Percentiles rank a stretch among this genome's conserved stretches.
phyloP scores from a whole-genome alignment of 2,888 invertebrate species.

The Chrysodeixis includens region DNA sequence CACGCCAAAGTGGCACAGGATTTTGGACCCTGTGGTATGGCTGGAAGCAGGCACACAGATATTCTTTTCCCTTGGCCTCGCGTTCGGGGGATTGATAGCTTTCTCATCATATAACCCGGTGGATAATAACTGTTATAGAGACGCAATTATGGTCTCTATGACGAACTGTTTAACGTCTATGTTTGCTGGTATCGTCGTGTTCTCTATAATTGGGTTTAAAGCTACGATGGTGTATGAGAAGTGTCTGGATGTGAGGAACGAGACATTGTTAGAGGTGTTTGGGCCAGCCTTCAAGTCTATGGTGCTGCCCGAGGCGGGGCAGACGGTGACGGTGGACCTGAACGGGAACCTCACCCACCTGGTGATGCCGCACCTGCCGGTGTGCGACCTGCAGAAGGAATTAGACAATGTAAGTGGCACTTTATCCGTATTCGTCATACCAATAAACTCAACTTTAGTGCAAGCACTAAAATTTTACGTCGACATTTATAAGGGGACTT shows the following conservation, averaged over 20 bases:
- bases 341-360: conserved; percentile 89
- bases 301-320: conserved; percentile 89
- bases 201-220: conserved; percentile 98
- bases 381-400: conserved; percentile 95
- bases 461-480: neutral
- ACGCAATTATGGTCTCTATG: conserved; percentile 97
- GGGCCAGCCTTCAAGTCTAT: conserved; percentile 84
- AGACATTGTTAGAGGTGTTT: conserved; percentile 89
- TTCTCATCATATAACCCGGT: conserved; percentile 99
- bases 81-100: conserved; percentile 98
- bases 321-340: conserved; percentile 84
- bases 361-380: conserved; percentile 91
- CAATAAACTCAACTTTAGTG: conserved; percentile 1
- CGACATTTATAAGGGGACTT: neutral
- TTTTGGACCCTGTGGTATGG: conserved; percentile 98
- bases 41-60: conserved; percentile 99
- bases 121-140: conserved; percentile 98
- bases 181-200: conserved; percentile 98
- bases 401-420: conserved; percentile 93
- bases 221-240: conserved; percentile 95
- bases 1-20: conserved; percentile 97
- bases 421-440: neutral
- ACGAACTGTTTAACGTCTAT: conserved; percentile 98
- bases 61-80: conserved; percentile 98
- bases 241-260: conserved; percentile 91